Conservation (phyloP, 2,888 invertebrate species). For the Mythimna ferrago region DNA sequence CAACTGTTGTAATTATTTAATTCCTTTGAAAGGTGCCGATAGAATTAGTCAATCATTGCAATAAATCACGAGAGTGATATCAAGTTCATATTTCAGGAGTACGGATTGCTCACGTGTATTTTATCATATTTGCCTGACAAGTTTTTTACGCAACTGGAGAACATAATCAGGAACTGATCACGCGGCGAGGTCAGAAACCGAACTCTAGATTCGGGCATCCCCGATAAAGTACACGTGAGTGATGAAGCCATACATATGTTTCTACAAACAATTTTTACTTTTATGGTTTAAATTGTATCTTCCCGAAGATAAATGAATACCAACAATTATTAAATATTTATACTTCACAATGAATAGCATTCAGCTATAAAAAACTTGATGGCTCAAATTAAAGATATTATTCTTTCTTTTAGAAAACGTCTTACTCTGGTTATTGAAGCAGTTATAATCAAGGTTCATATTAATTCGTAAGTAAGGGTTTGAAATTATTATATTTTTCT, state of each 20-base stretch:
- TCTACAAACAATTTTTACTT: background rate
- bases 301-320: background rate
- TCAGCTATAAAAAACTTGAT: background rate
- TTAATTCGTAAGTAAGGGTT: background rate
- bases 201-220: constrained; percentile 33
- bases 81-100: constrained; percentile 9
- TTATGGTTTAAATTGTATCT: background rate
- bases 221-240: constrained; percentile 38
- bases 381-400: background rate
- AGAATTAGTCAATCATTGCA: background rate
- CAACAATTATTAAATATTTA: background rate
- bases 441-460: background rate
- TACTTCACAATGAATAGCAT: too few species aligned
- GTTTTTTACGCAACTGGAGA: constrained; percentile 24
- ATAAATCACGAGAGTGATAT: background rate
- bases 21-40: constrained; percentile 9
- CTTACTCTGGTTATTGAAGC: background rate
- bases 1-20: constrained; percentile 6
- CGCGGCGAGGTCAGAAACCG: constrained; percentile 45
- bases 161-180: constrained; percentile 41
- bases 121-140: constrained; percentile 25
- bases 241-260: background rate
- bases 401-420: background rate
- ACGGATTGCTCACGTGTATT: constrained; percentile 18
- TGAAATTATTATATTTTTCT: background rate